phyloP scores from a whole-genome alignment of 2,113 vertebrate genomes.

The Peromyscus polionotus region DNA sequence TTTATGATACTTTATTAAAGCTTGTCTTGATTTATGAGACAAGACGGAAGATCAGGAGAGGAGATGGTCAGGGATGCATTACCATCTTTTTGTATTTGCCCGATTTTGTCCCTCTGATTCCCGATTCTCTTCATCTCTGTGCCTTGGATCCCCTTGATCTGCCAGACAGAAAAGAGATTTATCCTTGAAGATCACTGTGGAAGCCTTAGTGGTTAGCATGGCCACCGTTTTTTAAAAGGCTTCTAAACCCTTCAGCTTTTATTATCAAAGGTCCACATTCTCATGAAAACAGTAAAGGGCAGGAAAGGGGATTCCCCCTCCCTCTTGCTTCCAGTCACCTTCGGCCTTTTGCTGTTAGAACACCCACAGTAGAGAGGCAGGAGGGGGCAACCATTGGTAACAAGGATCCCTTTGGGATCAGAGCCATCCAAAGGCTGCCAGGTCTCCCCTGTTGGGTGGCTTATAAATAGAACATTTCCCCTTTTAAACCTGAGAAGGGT shows the following conservation, averaged over 20 bases:
- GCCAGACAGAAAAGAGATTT: slow-evolving; percentile 43
- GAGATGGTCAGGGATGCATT: neutral
- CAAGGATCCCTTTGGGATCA: slow-evolving; percentile 74
- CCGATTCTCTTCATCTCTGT: slow-evolving; percentile 36
- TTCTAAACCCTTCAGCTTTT: neutral
- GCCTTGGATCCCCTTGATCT: slow-evolving; percentile 53
- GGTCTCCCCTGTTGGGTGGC: slow-evolving; percentile 61
- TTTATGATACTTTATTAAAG: neutral
- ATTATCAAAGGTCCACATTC: neutral
- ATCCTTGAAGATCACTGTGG: slow-evolving; percentile 26
- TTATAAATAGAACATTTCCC: slow-evolving; percentile 83
- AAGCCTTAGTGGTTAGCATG: neutral
- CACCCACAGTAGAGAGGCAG: slow-evolving; percentile 51
- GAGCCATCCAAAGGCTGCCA: slow-evolving; percentile 69
- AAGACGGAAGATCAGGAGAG: neutral
- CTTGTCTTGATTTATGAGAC: neutral
- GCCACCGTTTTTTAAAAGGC: slow-evolving; percentile 35
- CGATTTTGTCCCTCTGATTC: neutral
- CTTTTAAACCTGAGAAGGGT: slow-evolving; percentile 75
- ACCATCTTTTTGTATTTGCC: neutral
- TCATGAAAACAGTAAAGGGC: slow-evolving; percentile 2
- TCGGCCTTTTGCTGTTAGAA: slow-evolving; percentile 68
- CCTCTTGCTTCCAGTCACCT: slow-evolving; percentile 45
- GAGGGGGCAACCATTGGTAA: slow-evolving; percentile 60
- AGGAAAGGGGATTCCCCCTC: slow-evolving; percentile 41